Conservation (phyloP, 2,797 vertebrate genomes). For the Cygnus olor region DNA sequence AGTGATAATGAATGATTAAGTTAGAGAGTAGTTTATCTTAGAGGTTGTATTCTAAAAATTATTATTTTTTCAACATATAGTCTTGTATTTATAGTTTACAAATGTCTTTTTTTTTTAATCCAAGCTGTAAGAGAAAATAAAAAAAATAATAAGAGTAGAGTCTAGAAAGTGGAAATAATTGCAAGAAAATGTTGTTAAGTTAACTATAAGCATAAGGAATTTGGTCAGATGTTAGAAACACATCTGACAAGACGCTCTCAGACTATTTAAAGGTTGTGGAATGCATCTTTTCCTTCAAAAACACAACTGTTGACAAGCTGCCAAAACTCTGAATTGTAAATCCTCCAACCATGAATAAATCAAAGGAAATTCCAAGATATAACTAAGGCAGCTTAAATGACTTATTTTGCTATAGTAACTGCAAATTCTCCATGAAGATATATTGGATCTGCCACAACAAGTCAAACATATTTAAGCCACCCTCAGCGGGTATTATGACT, state of each 20-base stretch:
- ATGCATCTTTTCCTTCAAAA: slow-evolving; percentile 38
- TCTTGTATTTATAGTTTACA: background rate
- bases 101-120: background rate
- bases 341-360: slow-evolving; percentile 62
- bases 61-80: background rate
- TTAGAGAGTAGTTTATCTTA: background rate
- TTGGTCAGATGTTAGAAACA: slow-evolving; percentile 45
- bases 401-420: slow-evolving; percentile 47
- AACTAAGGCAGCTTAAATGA: slow-evolving; percentile 42
- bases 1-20: background rate
- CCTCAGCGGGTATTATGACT: background rate
- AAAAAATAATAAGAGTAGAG: background rate
- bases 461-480: slow-evolving; percentile 20
- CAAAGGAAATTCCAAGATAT: slow-evolving; percentile 68
- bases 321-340: slow-evolving; percentile 63
- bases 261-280: slow-evolving; percentile 57
- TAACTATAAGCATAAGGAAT: slow-evolving; percentile 15
- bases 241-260: background rate
- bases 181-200: background rate
- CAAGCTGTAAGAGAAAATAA: background rate
- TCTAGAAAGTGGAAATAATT: slow-evolving; percentile 12
- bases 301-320: slow-evolving; percentile 40
- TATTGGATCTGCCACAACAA: slow-evolving; percentile 19
- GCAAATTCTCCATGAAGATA: slow-evolving; percentile 41
- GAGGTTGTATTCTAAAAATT: background rate